Evolutionary conservation across 2,888 invertebrate species (phyloP), one percentile per base, ranked within the genome.

Genomic region (Ochlodes sylvanus): DNA sequence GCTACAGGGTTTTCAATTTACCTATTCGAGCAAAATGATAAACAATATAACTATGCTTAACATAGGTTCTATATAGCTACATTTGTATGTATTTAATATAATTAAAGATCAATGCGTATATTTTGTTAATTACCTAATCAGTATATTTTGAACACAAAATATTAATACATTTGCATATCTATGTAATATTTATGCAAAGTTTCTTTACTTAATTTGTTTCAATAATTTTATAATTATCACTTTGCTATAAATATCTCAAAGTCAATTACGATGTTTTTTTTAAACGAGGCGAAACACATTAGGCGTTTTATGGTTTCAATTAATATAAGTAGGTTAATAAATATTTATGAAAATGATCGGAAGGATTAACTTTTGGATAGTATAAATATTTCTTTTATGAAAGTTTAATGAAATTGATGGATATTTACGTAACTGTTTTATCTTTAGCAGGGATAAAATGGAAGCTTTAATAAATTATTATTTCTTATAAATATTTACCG

Each of bases 161-260:
- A 75, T 75, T 76, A 69, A 73, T 72, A 7, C 47, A 47, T 47
- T 47, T 9, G n/a, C 14, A 47, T 47, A 47, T 17, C 47, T 17
- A 42, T 14, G 2, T 42, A 42, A 75, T 75, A 73, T 73, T 69
- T 58, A 69, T 69, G 64, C 54, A 41, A 63, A 68, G 60, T 67
- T 64, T 68, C 58, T 70, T 69, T 55, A 60, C 50, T 54, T 21
- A 62, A 64, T 76, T 71, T 74, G 71, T 70, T 69, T 66, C 64
- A 71, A 73, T 73, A 73, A 75, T 72, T n/a, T n/a, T 73, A 76
- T 73, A 70, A 72, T 70, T 58, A 21, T n/a, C 21, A 71, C 54
- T 69, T 67, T 68, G 64, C 70, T 74, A 72, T 77, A 77, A 76
- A 76, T 72, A 75, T 73, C 73, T 74, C 74, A 62, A 68, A 66